Evolutionary conservation across 2,888 invertebrate genomes (phyloP), one percentile per base, ranked within the genome.

Genomic region (Drosophila gaucha): DNA sequence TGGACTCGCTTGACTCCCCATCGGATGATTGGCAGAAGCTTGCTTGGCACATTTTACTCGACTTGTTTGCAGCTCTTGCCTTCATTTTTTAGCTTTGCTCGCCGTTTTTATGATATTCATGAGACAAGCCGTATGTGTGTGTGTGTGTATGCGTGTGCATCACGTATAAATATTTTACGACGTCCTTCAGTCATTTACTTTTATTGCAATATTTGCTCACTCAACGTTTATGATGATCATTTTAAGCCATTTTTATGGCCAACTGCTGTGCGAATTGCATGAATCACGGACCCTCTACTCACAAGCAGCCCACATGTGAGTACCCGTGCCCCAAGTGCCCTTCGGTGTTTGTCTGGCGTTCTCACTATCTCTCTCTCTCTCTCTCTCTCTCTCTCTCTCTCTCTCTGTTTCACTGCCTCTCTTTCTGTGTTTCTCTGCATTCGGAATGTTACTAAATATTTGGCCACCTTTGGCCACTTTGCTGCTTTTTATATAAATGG

Each of bases 161-260:
- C 88, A 87, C 87, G 82, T 88, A 88, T 80, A 88, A 88, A 88
- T 86, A 86, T 89, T 90, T 90, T 87, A 89, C 88, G 91, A 89
- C 80, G 90, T 90, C 90, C 89, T 88, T 88, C 88, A 86, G 85
- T 90, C 87, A 89, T 90, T 89, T 89, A 90, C 88, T 91, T 91
- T 91, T 91, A 91, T 91, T 90, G 90, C 90, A 91, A 89, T 89
- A 90, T 91, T 90, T 90, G 91, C 91, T 89, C 90, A 90, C 90
- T 91, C 91, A 90, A 90, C 90, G 88, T 91, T 91, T 91, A 91
- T 90, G 90, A 90, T 91, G 91, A 91, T 91, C 90, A 91, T 90
- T 91, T 91, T 89, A 91, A 90, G 91, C 89, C 90, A 89, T 90
- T 91, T 91, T 91, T 91, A 91, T 91, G 90, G 80, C 75, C 84